A percentile compares a stretch with the other conserved stretches of the same genome.
Evolutionary conservation across 2,888 invertebrate species (phyloP).

Genomic region (Drosophila nigricruria): DNA sequence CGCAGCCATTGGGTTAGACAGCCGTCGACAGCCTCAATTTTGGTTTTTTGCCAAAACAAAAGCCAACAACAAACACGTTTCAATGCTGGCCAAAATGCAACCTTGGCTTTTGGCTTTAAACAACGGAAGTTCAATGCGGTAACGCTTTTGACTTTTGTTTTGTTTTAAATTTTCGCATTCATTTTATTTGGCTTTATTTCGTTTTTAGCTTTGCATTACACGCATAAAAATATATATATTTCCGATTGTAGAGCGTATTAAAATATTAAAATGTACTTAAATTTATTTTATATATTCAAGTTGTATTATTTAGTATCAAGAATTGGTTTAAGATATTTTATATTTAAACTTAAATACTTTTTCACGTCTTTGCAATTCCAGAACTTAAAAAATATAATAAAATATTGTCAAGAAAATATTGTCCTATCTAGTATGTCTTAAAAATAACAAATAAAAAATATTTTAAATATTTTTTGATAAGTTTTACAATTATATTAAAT

Average conservation of each 20-base stretch:
- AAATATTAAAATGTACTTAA: too few species aligned
- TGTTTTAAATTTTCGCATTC: slow-evolving; percentile 14
- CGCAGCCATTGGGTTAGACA: slow-evolving; percentile 53
- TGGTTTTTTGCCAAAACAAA: slow-evolving; percentile 38
- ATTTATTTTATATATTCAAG: too few species aligned
- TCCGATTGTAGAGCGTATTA: slow-evolving; percentile 16
- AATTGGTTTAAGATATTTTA: too few species aligned
- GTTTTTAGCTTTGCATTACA: slow-evolving; percentile 18
- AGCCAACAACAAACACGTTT: slow-evolving; percentile 32
- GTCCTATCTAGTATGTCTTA: too few species aligned
- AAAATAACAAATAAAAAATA: too few species aligned
- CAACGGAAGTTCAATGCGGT: slow-evolving; percentile 71
- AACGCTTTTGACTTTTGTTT: slow-evolving; percentile 35
- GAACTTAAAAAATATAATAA: too few species aligned
- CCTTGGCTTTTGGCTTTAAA: slow-evolving; percentile 74
- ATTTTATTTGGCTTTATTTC: background rate
- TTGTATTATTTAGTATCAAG: too few species aligned
- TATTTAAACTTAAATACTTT: too few species aligned
- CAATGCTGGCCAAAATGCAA: slow-evolving; percentile 64
- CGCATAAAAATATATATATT: slow-evolving; percentile 5
- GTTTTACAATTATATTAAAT: too few species aligned
- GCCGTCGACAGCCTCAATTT: slow-evolving; percentile 29
- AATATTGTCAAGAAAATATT: too few species aligned
- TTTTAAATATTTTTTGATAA: too few species aligned
- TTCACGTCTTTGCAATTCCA: too few species aligned